Conservation (phyloP, 2,888 invertebrate species). For the Diachrysia chrysitis region DNA sequence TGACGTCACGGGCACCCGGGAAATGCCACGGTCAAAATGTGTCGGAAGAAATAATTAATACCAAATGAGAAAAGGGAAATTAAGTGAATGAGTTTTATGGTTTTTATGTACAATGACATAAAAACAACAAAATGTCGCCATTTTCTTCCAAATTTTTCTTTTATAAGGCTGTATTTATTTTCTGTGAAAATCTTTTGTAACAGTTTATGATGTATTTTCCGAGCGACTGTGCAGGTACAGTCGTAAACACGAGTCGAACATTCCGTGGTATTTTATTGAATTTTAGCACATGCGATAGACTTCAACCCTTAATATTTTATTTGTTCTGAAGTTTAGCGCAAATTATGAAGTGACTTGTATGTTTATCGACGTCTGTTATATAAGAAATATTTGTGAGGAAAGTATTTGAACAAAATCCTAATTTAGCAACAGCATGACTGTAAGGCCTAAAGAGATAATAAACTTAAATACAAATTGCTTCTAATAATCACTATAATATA, state of each 20-base stretch:
- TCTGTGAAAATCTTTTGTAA: not conserved
- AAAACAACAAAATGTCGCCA: too few species aligned
- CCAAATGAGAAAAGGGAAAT: conserved; percentile 12
- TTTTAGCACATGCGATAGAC: conserved; percentile 32
- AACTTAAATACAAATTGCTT: too few species aligned
- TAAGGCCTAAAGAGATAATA: too few species aligned
- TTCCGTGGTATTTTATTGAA: conserved; percentile 48
- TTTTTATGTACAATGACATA: not conserved
- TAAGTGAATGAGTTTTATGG: not conserved
- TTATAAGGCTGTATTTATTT: not conserved
- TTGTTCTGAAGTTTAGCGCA: not conserved
- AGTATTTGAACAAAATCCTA: too few species aligned
- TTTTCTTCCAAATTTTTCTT: not conserved
- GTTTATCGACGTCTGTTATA: not conserved
- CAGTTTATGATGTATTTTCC: not conserved
- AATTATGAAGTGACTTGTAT: not conserved
- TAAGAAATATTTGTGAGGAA: too few species aligned
- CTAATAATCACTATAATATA: too few species aligned
- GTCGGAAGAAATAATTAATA: conserved; percentile 33
- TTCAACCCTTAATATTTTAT: conserved; percentile 24
- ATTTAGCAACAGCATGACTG: too few species aligned
- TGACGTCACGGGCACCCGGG: conserved; percentile 23
- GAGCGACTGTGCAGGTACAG: conserved; percentile 40
- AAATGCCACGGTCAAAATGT: conserved; percentile 18
- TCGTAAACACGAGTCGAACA: conserved; percentile 32